Evolutionary conservation across 2,113 vertebrate genomes (phyloP).

Genomic region (Xerus inauris): DNA sequence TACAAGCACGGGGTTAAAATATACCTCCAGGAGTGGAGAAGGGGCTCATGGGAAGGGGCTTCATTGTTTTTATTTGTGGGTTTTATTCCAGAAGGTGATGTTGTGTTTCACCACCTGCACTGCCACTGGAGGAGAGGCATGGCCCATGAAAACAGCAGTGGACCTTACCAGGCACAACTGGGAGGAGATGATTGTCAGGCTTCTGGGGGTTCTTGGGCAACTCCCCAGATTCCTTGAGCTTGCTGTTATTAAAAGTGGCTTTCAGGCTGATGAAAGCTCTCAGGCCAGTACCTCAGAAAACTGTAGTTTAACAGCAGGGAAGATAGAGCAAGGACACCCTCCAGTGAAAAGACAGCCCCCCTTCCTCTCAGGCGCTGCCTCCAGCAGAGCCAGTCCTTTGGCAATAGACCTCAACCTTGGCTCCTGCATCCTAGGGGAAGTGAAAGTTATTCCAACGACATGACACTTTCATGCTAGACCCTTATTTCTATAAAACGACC

Average conservation of each 20-base stretch:
- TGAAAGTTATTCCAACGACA: slow-evolving; percentile 58
- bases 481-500: slow-evolving; percentile 50
- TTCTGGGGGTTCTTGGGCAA: background rate
- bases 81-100: slow-evolving; percentile 74
- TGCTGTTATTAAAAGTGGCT: slow-evolving; percentile 74
- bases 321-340: slow-evolving; percentile 46
- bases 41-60: background rate
- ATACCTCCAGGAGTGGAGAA: slow-evolving; percentile 39
- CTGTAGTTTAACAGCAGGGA: slow-evolving; percentile 64
- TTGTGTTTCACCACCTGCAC: slow-evolving; percentile 77
- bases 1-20: slow-evolving; percentile 62
- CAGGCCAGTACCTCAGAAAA: slow-evolving; percentile 46
- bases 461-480: slow-evolving; percentile 51
- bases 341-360: slow-evolving; percentile 60
- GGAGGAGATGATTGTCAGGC: slow-evolving; percentile 68
- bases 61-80: slow-evolving; percentile 82
- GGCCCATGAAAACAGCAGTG: slow-evolving; percentile 62
- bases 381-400: slow-evolving; percentile 34
- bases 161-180: slow-evolving; percentile 24
- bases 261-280: slow-evolving; percentile 73
- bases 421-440: slow-evolving; percentile 59
- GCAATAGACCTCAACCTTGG: background rate
- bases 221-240: slow-evolving; percentile 47
- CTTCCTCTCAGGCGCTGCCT: background rate
- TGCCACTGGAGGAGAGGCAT: slow-evolving; percentile 67